Evolutionary conservation across 2,113 vertebrate species (phyloP), one percentile per base, ranked within the genome.

Genomic region (Murina feae): DNA sequence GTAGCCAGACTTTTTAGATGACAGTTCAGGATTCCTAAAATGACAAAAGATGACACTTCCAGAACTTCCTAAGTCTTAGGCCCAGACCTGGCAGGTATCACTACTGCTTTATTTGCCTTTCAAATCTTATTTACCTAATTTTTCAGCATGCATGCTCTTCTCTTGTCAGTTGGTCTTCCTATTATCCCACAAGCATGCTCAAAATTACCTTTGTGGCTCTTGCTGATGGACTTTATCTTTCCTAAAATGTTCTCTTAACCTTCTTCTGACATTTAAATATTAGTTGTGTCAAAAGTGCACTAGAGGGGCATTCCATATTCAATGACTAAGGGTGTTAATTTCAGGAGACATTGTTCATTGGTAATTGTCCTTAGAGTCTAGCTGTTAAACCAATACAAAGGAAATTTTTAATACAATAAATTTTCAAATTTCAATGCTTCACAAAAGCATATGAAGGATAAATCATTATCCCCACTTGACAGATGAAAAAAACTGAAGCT

Each of bases 401-500:
- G 11, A 74, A 28, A 35, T 79, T 85, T 37, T 82, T 35, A 68
- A 60, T 25, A 28, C 10, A 60, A 60, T 60, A 28, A 60, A 60
- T 60, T 60, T 60, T 60, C 23, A 60, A 60, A 60, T 60, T 10
- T 60, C 58, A 32, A 68, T 47, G 0, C 20, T 72, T 86, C 42
- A 53, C 14, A 28, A 53, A 95, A 90, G 35, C 2, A 58, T 42
- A 53, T 20, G 4, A 78, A 44, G 4, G 32, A 82, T 60, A 13
- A 69, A 82, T 78, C 82, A 18, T 32, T 66, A 23, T 55, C 7
- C 14, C 13, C n/a, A 82, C 92, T 71, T 91, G n/a, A 71, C 5
- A 91, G 51, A 65, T 78, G 9, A 72, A 84, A 23, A 95, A 93
- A 81, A 85, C 35, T 58, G 42, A 95, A 53, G 28, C 60, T 78